Evolutionary conservation across 1,140 invertebrate genomes (phyloP).

Genomic region (Planococcus citri): DNA sequence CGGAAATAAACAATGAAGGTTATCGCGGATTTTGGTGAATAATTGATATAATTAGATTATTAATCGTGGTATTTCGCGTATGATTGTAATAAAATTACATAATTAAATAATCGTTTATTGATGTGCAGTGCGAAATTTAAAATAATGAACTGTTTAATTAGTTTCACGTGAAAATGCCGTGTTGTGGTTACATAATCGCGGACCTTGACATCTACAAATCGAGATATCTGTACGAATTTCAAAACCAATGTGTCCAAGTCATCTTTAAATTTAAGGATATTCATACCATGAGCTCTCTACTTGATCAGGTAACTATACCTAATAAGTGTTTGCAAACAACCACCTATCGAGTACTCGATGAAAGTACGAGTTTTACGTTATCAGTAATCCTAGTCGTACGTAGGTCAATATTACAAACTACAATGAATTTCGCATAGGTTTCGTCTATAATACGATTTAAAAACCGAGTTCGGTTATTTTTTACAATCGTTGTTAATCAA

Average conservation of each 20-base stretch:
- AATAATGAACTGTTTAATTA: background rate
- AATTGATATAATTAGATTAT: no score
- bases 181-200: conserved; percentile 5
- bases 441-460: no score
- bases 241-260: background rate
- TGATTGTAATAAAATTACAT: background rate
- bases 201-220: conserved; percentile 10
- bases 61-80: background rate
- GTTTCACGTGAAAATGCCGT: conserved; percentile 9
- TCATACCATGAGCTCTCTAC: background rate
- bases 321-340: background rate
- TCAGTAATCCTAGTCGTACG: background rate
- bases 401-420: no score
- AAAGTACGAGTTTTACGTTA: background rate
- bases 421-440: no score
- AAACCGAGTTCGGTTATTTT: no score
- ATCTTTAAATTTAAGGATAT: background rate
- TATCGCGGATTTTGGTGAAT: conserved; percentile 10
- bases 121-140: background rate
- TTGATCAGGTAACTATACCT: background rate
- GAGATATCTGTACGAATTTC: conserved; percentile 1
- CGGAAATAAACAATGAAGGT: conserved; percentile 20
- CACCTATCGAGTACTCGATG: no score
- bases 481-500: no score
- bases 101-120: background rate